These are phyloP conservation scores for Odontophorus gujanensis DNA, from an alignment of 2,113 vertebrate genomes.

Conservation along the genomic window DNA sequence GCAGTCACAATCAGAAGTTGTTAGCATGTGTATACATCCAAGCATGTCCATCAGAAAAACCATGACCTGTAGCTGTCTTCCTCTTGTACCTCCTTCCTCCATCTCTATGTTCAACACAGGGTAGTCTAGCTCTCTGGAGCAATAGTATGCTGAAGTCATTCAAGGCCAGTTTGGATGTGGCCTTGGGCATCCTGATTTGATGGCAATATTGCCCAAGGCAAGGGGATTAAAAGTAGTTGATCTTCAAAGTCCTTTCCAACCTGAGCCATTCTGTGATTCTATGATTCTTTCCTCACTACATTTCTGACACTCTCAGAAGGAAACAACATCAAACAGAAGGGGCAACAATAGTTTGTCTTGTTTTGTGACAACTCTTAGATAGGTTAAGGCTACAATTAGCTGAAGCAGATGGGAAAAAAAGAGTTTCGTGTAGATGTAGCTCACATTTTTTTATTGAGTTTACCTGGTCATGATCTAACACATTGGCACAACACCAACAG, in stretches of 20 bases:
- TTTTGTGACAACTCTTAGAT: background rate
- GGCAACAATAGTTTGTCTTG: background rate
- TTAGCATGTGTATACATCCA: background rate
- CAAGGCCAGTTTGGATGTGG: no score
- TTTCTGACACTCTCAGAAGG: background rate
- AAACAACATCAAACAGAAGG: background rate
- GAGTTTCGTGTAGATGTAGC: background rate
- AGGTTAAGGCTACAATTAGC: background rate
- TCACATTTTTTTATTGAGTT: background rate
- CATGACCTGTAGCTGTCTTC: rapidly evolving
- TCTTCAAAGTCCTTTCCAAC: no score
- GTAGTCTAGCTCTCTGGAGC: background rate
- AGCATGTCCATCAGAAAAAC: background rate
- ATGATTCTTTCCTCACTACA: rapidly evolving
- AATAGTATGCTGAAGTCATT: background rate
- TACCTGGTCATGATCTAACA: background rate
- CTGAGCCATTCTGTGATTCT: no score
- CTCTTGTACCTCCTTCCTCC: background rate
- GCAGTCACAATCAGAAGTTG: background rate
- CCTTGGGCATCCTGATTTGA: no score
- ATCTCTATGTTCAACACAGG: background rate
- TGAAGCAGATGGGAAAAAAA: background rate
- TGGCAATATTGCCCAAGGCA: no score
- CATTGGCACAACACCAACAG: background rate
- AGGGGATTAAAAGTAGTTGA: no score